A percentile compares a stretch with the other conserved stretches of the same genome.
These are phyloP conservation scores for Trisateles emortualis DNA, from an alignment of 2,888 invertebrate genomes.

Conservation along the genomic window DNA sequence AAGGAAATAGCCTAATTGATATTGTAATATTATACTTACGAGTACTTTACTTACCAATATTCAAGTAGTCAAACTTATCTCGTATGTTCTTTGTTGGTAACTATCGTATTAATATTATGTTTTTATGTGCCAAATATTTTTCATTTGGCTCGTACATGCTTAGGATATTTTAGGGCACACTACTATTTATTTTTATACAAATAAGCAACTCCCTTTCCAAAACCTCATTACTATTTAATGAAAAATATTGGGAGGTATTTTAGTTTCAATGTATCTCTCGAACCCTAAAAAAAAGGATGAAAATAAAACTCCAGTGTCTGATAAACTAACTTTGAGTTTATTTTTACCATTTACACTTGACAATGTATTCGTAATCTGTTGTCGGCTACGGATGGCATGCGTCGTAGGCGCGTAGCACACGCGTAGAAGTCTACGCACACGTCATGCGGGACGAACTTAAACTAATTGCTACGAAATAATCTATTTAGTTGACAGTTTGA, in stretches of 20 bases:
- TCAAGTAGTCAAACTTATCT: background rate
- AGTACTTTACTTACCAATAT: background rate
- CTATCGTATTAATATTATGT: too few species aligned
- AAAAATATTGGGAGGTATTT: too few species aligned
- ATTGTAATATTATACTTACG: background rate
- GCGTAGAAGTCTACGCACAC: constrained; percentile 75
- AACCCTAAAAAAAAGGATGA: constrained; percentile 32
- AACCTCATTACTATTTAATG: too few species aligned
- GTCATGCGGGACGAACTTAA: constrained; percentile 63
- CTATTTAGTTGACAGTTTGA: constrained; percentile 47
- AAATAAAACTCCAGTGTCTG: constrained; percentile 84
- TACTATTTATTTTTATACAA: too few species aligned
- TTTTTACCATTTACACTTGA: constrained; percentile 88
- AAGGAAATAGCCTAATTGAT: background rate
- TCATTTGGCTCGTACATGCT: too few species aligned
- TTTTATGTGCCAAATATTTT: too few species aligned
- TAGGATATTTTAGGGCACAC: too few species aligned
- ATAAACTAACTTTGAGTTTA: constrained; percentile 88
- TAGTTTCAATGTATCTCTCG: too few species aligned
- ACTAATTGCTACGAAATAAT: constrained; percentile 67
- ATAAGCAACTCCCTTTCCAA: too few species aligned
- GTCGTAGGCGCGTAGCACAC: constrained; percentile 81
- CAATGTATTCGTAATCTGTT: constrained; percentile 87
- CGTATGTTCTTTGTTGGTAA: too few species aligned
- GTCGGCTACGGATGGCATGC: constrained; percentile 79